Evolutionary conservation across 2,113 vertebrate genomes (phyloP).

Genomic region (Chionomys nivalis): DNA sequence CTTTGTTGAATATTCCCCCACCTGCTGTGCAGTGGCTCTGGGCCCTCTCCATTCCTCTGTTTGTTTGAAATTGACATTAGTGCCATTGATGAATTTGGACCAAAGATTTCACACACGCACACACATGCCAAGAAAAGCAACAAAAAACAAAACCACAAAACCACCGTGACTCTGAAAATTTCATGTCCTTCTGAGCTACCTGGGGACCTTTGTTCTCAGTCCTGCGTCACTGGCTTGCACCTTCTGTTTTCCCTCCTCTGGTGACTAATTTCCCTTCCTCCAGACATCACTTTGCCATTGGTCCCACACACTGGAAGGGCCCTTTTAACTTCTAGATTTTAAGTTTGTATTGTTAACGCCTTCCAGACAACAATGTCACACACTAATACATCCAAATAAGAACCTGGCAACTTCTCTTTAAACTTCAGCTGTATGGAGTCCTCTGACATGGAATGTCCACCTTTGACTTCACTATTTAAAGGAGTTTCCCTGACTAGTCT

Average conservation of each 20-base stretch:
- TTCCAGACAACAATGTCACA: not conserved
- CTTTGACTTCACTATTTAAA: not conserved
- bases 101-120: not conserved
- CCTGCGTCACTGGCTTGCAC: not conserved
- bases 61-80: not conserved
- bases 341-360: fast-evolving
- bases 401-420: not conserved
- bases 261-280: not conserved
- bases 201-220: not conserved
- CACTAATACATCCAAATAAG: not conserved
- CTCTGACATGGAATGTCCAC: not conserved
- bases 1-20: not conserved
- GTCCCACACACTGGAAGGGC: not conserved
- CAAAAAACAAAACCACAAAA: not conserved
- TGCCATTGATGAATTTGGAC: not conserved
- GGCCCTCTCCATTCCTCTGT: not conserved
- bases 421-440: not conserved
- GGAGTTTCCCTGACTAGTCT: not conserved
- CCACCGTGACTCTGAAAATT: not conserved
- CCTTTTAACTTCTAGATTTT: not conserved
- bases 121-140: not conserved
- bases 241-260: not conserved
- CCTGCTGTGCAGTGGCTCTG: not conserved
- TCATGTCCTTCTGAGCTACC: no score
- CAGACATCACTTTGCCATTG: not conserved